A percentile compares a stretch with the other conserved stretches of the same genome.
Conservation (phyloP, 1,140 invertebrate species). For the Mylabris phalerata region DNA sequence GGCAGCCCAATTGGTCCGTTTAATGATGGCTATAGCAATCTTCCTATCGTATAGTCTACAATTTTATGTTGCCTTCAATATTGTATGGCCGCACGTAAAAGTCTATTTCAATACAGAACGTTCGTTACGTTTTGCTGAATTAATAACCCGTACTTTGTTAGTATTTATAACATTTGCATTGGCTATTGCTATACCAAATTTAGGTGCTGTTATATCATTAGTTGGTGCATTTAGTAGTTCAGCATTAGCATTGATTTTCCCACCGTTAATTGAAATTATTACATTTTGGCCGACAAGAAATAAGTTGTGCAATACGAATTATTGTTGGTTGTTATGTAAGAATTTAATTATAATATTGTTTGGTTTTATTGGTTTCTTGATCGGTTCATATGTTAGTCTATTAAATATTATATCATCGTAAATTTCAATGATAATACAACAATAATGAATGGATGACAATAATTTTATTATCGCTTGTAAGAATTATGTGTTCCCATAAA, state of each 20-base stretch:
- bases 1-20: conserved; percentile 69
- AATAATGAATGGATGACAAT: not conserved
- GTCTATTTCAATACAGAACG: conserved; percentile 52
- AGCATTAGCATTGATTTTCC: conserved; percentile 82
- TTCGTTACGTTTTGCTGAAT: conserved; percentile 57
- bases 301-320: conserved; percentile 44
- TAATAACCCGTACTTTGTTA: conserved; percentile 58
- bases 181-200: conserved; percentile 75
- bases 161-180: conserved; percentile 76
- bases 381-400: conserved; percentile 73
- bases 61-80: conserved; percentile 87
- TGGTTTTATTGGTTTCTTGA: conserved; percentile 66
- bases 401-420: conserved; percentile 52
- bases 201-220: conserved; percentile 83
- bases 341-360: conserved; percentile 65
- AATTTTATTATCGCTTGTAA: too few species aligned
- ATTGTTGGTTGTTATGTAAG: conserved; percentile 60
- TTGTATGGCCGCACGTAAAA: conserved; percentile 72
- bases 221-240: conserved; percentile 88
- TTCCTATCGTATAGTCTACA: conserved; percentile 85
- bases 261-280: conserved; percentile 84
- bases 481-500: too few species aligned
- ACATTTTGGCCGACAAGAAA: conserved; percentile 60
- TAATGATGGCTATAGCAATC: conserved; percentile 79
- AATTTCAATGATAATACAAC: not conserved